Evolutionary conservation across 2,888 invertebrate genomes (phyloP).

Genomic region (Morinoia aosen): DNA sequence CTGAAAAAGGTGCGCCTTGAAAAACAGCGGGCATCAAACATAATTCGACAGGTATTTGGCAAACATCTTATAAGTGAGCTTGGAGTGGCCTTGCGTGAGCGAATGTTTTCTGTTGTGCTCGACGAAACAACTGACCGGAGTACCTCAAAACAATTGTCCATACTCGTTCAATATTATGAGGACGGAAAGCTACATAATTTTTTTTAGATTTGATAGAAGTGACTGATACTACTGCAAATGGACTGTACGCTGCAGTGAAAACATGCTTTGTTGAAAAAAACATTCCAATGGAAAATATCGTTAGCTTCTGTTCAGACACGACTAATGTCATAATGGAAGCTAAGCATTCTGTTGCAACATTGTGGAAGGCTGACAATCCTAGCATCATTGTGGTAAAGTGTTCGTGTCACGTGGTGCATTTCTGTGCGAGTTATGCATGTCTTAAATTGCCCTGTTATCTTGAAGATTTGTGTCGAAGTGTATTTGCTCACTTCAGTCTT

Average conservation of each 20-base stretch:
- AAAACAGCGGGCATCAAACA: too few relatives aligned
- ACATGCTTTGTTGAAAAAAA: constrained; percentile 40
- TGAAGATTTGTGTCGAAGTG: constrained; percentile 68
- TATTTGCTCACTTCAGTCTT: constrained; percentile 69
- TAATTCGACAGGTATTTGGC: too few relatives aligned
- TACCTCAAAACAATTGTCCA: too few relatives aligned
- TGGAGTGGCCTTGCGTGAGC: too few relatives aligned
- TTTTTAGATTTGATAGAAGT: neutral
- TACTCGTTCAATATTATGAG: too few relatives aligned
- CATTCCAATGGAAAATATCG: constrained; percentile 66
- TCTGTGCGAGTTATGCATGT: constrained; percentile 67
- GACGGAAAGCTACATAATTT: too few relatives aligned
- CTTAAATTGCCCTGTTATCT: constrained; percentile 69
- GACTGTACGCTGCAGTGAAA: constrained; percentile 59
- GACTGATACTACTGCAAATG: constrained; percentile 53
- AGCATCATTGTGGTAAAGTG: constrained; percentile 69
- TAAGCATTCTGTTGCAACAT: constrained; percentile 57
- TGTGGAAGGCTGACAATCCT: constrained; percentile 22
- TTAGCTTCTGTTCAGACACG: too few relatives aligned
- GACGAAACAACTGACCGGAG: too few relatives aligned
- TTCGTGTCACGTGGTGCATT: constrained; percentile 70
- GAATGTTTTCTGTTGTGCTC: too few relatives aligned
- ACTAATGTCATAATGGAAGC: constrained; percentile 69
- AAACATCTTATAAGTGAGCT: too few relatives aligned
- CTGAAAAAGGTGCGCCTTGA: too few relatives aligned